These are phyloP conservation scores for Diachasmimorpha longicaudata DNA, from an alignment of 1,140 invertebrate genomes.

Conservation along the genomic window DNA sequence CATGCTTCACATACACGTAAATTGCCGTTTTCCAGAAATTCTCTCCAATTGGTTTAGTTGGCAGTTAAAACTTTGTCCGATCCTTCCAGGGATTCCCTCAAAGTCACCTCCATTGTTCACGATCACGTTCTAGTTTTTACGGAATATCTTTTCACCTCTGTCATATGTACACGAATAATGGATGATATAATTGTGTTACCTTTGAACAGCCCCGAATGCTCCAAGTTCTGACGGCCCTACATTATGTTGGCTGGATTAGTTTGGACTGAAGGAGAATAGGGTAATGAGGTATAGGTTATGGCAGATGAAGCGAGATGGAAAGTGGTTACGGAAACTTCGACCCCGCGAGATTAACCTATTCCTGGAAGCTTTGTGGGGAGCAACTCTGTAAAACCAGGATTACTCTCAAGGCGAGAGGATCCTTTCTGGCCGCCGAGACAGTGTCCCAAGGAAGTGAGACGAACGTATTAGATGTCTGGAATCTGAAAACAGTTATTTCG, in stretches of 20 bases:
- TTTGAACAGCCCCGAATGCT: background rate
- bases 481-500: slow-evolving; percentile 51
- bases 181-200: background rate
- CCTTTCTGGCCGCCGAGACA: slow-evolving; percentile 19
- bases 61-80: background rate
- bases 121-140: background rate
- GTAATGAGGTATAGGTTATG: background rate
- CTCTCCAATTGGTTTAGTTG: background rate
- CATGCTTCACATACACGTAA: background rate
- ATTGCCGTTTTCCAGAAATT: background rate
- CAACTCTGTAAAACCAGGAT: background rate
- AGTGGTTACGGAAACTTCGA: slow-evolving; percentile 39
- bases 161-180: background rate
- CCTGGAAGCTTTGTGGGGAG: slow-evolving; percentile 13
- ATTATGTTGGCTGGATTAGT: background rate
- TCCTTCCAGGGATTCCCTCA: background rate
- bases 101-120: background rate
- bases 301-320: background rate
- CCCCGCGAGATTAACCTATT: slow-evolving; percentile 53
- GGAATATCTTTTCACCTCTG: background rate
- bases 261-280: background rate
- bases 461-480: slow-evolving; percentile 38
- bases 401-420: background rate
- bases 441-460: background rate
- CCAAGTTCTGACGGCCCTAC: background rate